Conservation (phyloP, 2,113 vertebrate genomes). For the Mohoua ochrocephala region DNA sequence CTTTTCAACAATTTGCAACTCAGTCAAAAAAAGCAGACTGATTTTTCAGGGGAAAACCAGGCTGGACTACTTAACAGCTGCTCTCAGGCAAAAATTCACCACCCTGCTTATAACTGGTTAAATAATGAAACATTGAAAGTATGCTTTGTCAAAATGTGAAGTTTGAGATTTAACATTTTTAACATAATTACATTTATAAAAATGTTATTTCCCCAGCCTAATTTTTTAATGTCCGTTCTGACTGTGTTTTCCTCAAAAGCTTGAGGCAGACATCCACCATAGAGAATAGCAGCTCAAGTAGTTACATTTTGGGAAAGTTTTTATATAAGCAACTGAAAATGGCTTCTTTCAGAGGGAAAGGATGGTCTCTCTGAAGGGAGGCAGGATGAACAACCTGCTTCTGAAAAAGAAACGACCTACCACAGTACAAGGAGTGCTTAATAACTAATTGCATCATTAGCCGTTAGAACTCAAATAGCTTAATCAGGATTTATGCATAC, state of each 20-base stretch:
- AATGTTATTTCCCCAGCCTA: background rate
- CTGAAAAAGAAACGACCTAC: background rate
- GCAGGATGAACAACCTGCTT: background rate
- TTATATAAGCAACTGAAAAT: background rate
- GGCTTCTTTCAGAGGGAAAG: background rate
- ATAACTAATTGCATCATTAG: background rate
- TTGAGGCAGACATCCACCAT: background rate
- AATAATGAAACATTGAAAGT: background rate
- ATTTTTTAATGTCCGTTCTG: background rate
- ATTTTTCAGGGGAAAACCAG: background rate
- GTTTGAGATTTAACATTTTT: background rate
- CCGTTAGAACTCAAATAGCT: background rate
- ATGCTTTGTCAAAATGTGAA: background rate
- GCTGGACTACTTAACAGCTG: background rate
- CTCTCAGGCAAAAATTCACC: background rate
- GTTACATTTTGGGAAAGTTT: background rate
- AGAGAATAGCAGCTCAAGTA: background rate
- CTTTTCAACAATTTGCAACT: background rate
- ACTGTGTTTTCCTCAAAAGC: background rate
- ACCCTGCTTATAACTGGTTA: background rate
- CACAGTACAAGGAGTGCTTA: background rate
- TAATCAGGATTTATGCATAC: background rate
- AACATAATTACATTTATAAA: too few species aligned
- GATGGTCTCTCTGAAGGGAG: background rate
- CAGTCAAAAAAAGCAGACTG: background rate